phyloP scores from a whole-genome alignment of 2,797 vertebrate species.

The Oryzias sinensis region DNA sequence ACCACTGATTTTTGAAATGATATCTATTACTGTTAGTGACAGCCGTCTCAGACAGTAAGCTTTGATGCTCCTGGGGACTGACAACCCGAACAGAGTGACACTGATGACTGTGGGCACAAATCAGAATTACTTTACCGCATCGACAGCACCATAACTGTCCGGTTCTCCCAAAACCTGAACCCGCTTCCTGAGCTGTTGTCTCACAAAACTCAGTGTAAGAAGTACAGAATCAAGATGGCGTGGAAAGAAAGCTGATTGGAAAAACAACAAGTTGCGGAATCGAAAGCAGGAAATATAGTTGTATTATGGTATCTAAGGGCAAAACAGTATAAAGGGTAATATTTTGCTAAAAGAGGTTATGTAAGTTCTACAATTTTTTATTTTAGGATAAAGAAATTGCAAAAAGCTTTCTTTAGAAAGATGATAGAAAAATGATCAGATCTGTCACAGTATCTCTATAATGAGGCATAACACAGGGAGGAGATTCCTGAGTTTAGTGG shows the following conservation, averaged over 20 bases:
- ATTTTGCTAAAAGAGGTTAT: background rate
- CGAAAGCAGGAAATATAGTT: background rate
- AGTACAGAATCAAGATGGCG: constrained; percentile 14
- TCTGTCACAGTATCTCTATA: constrained; percentile 25
- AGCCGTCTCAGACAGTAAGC: constrained; percentile 78
- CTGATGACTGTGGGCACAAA: constrained; percentile 90
- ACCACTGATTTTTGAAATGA: constrained; percentile 82
- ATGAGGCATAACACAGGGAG: constrained; percentile 28
- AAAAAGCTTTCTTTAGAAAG: constrained; percentile 2
- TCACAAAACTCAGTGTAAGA: constrained; percentile 44
- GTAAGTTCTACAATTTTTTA: background rate
- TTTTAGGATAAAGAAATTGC: background rate
- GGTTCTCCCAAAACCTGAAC: constrained; percentile 45
- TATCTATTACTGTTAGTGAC: constrained; percentile 93
- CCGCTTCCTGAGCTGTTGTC: constrained; percentile 36
- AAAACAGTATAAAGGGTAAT: constrained; percentile 1
- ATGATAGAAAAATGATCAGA: constrained; percentile 23
- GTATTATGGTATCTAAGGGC: background rate
- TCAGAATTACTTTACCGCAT: constrained; percentile 89
- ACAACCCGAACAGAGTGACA: constrained; percentile 83
- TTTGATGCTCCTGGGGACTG: constrained; percentile 82
- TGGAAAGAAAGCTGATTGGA: constrained; percentile 5
- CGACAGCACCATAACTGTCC: constrained; percentile 58
- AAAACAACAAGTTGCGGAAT: constrained; percentile 1
- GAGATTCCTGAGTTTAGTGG: no score